Base-by-base conservation (phyloP, 2,797 vertebrate genomes). In the Gephyroberyx darwinii region DNA sequence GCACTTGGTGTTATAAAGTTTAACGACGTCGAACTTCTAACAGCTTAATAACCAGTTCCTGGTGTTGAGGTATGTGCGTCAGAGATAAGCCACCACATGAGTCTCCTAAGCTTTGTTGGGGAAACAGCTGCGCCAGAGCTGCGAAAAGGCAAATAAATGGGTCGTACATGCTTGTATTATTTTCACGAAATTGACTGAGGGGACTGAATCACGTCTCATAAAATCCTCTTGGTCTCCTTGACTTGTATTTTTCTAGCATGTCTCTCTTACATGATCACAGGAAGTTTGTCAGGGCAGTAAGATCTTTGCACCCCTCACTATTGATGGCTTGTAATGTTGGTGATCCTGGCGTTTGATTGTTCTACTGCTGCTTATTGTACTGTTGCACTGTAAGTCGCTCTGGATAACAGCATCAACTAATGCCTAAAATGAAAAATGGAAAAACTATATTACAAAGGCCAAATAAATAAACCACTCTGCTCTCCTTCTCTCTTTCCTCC, bases 1-100 rank as follows among this genome's bases (percentile, higher is more conserved):
- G 20, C 78, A 64, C 78, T 64, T 56, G 33, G 65, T 35, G 82
- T 71, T 69, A 69, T 86, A 74, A 86, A 86, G 78, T 79, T 82
- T 70, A 59, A 50, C 48, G 1, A 54, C 69, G 31, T 69, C 71
- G 26, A 31, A 85, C 82, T 64, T 79, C 61, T 77, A 80, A 82
- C 19, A 6, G 55, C 58, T 75, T 80, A 84, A 79, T 71, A 54
- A 63, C 86, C 75, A 71, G 48, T 74, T 85, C 47, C 55, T 65
- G 78, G 70, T 80, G 81, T 63, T 54, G 74, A 68, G 39, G 56
- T 33, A 41, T 69, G 74, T 69, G 65, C 75, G 69, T 72, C 76
- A 51, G 77, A 81, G 62, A 80, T 70, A 37, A 58, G 65, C 13
- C 8, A 54, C 75, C 77, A 37, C 69, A 75, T 79, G 58, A 5